Conservation (phyloP, 2,888 invertebrate species). For the Colostygia pectinataria region DNA sequence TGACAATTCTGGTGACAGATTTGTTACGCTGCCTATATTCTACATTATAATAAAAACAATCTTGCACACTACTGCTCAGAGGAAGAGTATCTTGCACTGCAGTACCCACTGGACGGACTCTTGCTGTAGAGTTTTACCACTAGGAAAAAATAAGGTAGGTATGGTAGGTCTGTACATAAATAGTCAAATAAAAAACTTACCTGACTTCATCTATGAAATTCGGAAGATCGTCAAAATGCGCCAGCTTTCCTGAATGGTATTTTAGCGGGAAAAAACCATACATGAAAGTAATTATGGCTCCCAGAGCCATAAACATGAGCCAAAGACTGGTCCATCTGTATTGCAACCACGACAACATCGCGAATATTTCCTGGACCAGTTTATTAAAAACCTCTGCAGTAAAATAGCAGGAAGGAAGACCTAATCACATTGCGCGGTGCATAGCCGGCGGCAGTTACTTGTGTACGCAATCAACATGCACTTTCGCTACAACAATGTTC, state of each 20-base stretch:
- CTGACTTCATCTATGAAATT: slow-evolving; percentile 76
- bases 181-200: slow-evolving; percentile 61
- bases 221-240: slow-evolving; percentile 80
- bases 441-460: slow-evolving; percentile 19
- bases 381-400: slow-evolving; percentile 7
- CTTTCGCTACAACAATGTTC: slow-evolving; percentile 42
- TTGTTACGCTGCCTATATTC: too few relatives aligned
- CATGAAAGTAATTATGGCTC: slow-evolving; percentile 76
- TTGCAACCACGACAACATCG: slow-evolving; percentile 68
- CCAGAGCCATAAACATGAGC: slow-evolving; percentile 62
- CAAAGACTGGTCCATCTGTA: slow-evolving; percentile 73
- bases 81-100: too few relatives aligned
- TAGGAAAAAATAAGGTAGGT: too few relatives aligned
- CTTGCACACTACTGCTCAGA: too few relatives aligned
- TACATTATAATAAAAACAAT: too few relatives aligned
- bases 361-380: slow-evolving; percentile 23
- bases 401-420: slow-evolving; percentile 20
- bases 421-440: slow-evolving; percentile 13
- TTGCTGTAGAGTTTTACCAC: too few relatives aligned
- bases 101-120: too few relatives aligned
- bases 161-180: too few relatives aligned
- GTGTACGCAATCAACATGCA: slow-evolving; percentile 20
- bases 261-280: slow-evolving; percentile 85
- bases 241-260: slow-evolving; percentile 74
- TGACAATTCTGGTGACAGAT: too few relatives aligned